Evolutionary conservation across 2,113 vertebrate genomes (phyloP), one percentile per base, ranked within the genome.

Genomic region (Gila orcuttii): DNA sequence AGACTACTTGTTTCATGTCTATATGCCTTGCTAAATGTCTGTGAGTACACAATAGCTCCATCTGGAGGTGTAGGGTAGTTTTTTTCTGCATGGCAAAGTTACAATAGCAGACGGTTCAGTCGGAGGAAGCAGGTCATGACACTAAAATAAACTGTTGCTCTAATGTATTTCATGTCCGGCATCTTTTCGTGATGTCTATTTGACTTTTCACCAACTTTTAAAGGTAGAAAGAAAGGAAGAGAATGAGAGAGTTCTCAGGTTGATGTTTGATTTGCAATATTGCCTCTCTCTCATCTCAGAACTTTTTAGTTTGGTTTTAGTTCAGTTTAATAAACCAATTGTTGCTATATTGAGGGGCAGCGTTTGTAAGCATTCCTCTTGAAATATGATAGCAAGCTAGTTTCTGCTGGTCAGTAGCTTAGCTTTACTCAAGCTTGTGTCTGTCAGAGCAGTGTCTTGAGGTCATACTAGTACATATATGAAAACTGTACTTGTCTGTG

Each of bases 331-430:
- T 91, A 71, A 87, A 80, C 42, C 83, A 90, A 87, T 91, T 90
- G 89, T 92, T 92, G 91, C 92, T 94, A 90, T 85, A 33, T 66
- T 79, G 8, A 39, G 69, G n/a, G 21, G 57, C 33, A 91, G 90
- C 25, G 83, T 88, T 50, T 77, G 86, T 78, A 25, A 88, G 80
- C 86, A 90, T 91, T 88, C 88, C 87, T 91, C 74, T 91, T 87
- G 89, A 60, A 74, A 87, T 85, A 90, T 86, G 66, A 90, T 86
- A 62, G 28, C 89, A 91, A 89, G 88, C 88, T 90, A 87, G 93
- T 94, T 95, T 90, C 93, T 94, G 95, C 94, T 91, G 94, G 93
- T 92, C 93, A 93, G 94, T 90, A 91, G 93, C 93, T 90, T 78
- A 93, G 90, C 90, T 93, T 86, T 82, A 39, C 42, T 66, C 86